Conservation (phyloP, 2,797 vertebrate species). For the Mycteria americana region DNA sequence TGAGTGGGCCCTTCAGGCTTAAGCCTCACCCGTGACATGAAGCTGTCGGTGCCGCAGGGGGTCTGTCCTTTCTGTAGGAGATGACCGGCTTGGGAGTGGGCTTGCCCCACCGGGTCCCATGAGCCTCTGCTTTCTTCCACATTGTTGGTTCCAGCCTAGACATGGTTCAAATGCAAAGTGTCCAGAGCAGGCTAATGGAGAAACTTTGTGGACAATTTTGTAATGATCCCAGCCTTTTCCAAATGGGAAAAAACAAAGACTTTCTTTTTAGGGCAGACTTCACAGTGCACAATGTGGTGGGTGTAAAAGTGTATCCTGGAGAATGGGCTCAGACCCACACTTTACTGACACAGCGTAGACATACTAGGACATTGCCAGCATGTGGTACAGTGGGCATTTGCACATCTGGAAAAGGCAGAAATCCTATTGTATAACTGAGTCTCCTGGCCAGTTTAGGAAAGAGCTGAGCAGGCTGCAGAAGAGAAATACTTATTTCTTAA, state of each 20-base stretch:
- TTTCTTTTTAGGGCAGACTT: background rate
- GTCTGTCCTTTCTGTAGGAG: background rate
- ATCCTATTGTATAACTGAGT: background rate
- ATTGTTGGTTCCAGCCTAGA: background rate
- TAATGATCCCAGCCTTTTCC: background rate
- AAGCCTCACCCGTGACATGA: background rate
- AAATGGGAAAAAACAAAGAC: background rate
- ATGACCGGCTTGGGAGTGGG: background rate
- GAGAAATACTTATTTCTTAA: background rate
- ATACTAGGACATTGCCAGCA: background rate
- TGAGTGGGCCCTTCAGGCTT: background rate
- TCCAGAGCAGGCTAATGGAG: background rate
- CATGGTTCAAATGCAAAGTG: background rate
- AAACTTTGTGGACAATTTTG: background rate
- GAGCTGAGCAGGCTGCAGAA: background rate
- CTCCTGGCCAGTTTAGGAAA: background rate
- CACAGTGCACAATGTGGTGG: background rate
- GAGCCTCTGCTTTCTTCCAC: background rate
- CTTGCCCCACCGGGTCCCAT: background rate
- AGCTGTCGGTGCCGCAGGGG: background rate
- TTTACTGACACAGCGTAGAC: background rate
- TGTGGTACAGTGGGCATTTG: background rate
- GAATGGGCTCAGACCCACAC: background rate
- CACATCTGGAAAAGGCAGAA: background rate
- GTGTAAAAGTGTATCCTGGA: background rate